Base-by-base conservation (phyloP, 2,797 vertebrate genomes). In the Paratrypauchen microcephalus region DNA sequence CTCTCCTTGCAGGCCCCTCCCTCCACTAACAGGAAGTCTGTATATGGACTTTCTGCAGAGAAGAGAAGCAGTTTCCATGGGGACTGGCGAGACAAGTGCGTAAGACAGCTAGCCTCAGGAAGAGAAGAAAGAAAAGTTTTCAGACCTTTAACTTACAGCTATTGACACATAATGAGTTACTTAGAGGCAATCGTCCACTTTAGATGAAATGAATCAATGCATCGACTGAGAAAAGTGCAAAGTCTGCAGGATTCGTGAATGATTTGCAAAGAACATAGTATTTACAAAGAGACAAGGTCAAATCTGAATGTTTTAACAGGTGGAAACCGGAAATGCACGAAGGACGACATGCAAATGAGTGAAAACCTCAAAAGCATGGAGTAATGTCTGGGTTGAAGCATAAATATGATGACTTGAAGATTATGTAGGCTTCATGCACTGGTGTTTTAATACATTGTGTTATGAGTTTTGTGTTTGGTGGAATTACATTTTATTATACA, bases 51-150 rank as follows among this genome's bases (percentile, higher is more conserved):
- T 88, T 67, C 75, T 50, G 80, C 72, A 65, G 74, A 80, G 66
- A 68, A 69, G 69, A 86, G 59, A 84, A 79, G 76, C 67, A 77
- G 90, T 93, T 92, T 81, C 90, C 90, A 92, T 92, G 91, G 92
- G 83, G 87, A 92, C 69, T 66, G 72, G 63, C 78, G 73, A 76
- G 82, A 83, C 60, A 2, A 72, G 81, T 84, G 80, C 62, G 70
- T 81, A 85, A 88, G 77, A 83, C 62, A 52, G 57, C 32, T 70
- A 69, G 64, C 39, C 24, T 69, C 48, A 64, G 74, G 56, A 78
- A 5, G 8, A 65, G 78, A 75, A 76, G 59, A 80, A 75, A 76
- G 56, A 79, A 78, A 83, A 72, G 66, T 80, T 87, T 82, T 78
- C 61, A 66, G 57, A 74, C 73, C 58, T 60, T 60, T 32, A 32